These are phyloP conservation scores for Callyntrura guangdongensis DNA, from an alignment of 2,888 invertebrate genomes.

Conservation along the genomic window DNA sequence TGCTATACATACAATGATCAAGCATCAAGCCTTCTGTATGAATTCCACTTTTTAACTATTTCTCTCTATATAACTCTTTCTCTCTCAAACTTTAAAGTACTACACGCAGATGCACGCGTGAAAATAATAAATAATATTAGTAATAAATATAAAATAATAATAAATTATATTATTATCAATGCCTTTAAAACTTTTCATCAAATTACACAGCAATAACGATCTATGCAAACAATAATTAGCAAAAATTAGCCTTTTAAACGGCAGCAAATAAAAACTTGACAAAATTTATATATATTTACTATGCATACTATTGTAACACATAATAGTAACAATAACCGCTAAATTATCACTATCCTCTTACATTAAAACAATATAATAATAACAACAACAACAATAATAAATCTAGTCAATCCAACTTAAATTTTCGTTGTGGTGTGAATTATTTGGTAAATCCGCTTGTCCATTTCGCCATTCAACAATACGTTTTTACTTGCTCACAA, in stretches of 20 bases:
- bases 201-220: constrained; percentile 44
- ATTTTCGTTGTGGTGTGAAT: not conserved
- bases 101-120: not conserved
- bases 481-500: constrained; percentile 10
- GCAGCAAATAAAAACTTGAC: constrained; percentile 26
- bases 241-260: constrained; percentile 6
- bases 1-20: not conserved
- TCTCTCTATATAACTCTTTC: not conserved
- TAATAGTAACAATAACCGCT: not conserved
- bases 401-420: no score
- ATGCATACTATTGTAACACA: not conserved
- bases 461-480: not conserved
- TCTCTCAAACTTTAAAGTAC: not conserved
- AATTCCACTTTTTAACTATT: constrained; percentile 1
- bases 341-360: not conserved
- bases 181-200: constrained; percentile 25
- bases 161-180: not conserved
- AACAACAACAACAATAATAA: constrained; percentile 1
- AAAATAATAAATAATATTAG: not conserved
- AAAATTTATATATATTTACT: not conserved
- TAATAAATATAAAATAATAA: not conserved
- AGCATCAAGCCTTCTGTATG: not conserved
- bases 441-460: not conserved
- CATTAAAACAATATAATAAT: not conserved
- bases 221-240: not conserved